Base-by-base conservation (phyloP, 2,113 vertebrate species). In the Micronisus gabar region DNA sequence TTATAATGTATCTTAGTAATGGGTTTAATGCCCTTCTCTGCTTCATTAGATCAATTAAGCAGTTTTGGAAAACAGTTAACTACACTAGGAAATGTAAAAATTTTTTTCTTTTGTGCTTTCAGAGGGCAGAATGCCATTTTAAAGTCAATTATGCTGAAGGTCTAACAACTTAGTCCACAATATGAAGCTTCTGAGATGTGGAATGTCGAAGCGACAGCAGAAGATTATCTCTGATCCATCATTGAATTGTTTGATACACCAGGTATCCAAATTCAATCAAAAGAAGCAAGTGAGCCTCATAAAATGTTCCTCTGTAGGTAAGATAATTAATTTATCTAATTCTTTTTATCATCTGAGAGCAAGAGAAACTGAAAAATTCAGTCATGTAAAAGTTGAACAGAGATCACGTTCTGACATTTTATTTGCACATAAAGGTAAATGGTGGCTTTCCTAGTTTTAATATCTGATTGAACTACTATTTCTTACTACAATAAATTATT, bases 401-500 rank as follows among this genome's bases (percentile, higher is more conserved):
- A 93, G 23, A 71, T 40, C 19, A 82, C 48, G 52, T 75, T 93
- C 84, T 90, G 83, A 91, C 86, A 68, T 94, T 98, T 93, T 62
- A 84, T 91, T 95, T 83, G 17, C 38, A 14, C 38, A 17, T 94
- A 94, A 96, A 96, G 72, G 72, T 84, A 83, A 78, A 62, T 86
- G 94, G 91, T 41, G 32, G 45, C 94, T 96, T 94, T 92, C 81
- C 90, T 94, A 56, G 82, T 97, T 96, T 86, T 78, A 85, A 86
- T 92, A 90, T 91, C 86, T 94, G 80, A 96, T 95, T 90, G 93
- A 96, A 81, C 89, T 93, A 7, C 90, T 97, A 62, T 96, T 98
- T 98, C 96, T 95, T 96, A 94, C 87, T 97, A 82, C 73, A 95
- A 75, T 63, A 94, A 95, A 91, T 82, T 1, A 88, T 59, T 72